Evolutionary conservation across 2,113 vertebrate genomes (phyloP).

Genomic region (Charadrius vociferus): DNA sequence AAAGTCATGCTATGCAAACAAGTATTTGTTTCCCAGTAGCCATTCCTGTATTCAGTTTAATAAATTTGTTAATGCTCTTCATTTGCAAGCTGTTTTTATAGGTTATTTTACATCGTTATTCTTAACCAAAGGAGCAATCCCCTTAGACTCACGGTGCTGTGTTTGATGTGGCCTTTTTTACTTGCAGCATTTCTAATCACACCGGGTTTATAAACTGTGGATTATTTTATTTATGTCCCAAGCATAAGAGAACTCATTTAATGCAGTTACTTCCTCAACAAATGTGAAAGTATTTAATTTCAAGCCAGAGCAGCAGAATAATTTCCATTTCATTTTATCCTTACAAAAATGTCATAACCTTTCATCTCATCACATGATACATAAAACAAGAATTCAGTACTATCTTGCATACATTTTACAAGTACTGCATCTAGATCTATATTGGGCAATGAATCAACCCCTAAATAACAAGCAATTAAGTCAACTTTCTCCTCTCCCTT

Average conservation of each 20-base stretch:
- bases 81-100: background rate
- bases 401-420: background rate
- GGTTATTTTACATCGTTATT: background rate
- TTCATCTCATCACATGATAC: background rate
- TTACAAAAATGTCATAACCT: conserved; percentile 9
- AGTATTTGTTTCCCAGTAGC: background rate
- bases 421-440: background rate
- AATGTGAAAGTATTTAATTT: background rate
- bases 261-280: background rate
- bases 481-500: background rate
- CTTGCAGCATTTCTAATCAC: background rate
- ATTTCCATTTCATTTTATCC: conserved; percentile 11
- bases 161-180: background rate
- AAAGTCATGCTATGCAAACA: background rate
- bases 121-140: background rate
- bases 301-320: background rate
- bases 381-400: background rate
- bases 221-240: conserved; percentile 16
- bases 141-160: background rate
- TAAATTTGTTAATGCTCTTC: background rate
- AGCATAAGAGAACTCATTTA: background rate
- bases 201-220: background rate
- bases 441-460: background rate
- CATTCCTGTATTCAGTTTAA: background rate
- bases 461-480: background rate